Base-by-base conservation (phyloP, 2,888 invertebrate species). In the Lycocerus yunnanus region DNA sequence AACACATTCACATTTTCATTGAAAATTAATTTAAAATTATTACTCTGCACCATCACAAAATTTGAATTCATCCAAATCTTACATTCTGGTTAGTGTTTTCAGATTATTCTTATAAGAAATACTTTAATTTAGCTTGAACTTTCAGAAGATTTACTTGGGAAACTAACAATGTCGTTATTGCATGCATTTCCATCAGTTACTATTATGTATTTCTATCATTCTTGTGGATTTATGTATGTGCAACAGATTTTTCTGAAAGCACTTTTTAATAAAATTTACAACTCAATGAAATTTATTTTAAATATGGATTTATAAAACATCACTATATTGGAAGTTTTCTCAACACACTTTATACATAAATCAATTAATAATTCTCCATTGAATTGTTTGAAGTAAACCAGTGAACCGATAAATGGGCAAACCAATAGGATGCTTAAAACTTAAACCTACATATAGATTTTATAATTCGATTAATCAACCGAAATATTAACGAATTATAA, bases 391-490 rank as follows among this genome's bases (percentile, higher is more conserved):
- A 75, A 75, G 71, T 68, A 18, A 66, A 24, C 65, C 69, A 69
- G 59, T 69, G 72, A 72, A 18, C 71, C 69, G 58, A 68, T 59
- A 72, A 75, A 72, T 60, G 43, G 43, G 70, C 58, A 63, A 71
- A 43, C 43, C 43, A 43, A 43, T n/a, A 43, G 66, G 69, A 60
- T 66, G 74, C 27, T 67, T 15, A 63, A 24, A 24, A 20, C 68
- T 71, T 72, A 75, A 69, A 72, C 69, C 27, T 60, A 21, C 66
- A 66, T 72, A 73, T 73, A 58, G 71, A 75, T 75, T 75, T 71
- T 68, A 68, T 72, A 72, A 75, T 75, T 71, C 75, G 61, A 66
- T 66, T 68, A 75, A 24, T 72, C 75, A 69, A 69, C 69, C 58
- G 74, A 18, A 63, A 63, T 63, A 63, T 63, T 63, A 61, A 61